A percentile compares a stretch with the other conserved stretches of the same genome.
Evolutionary conservation across 2,113 vertebrate species (phyloP).

Genomic region (Pseudopipra pipra): DNA sequence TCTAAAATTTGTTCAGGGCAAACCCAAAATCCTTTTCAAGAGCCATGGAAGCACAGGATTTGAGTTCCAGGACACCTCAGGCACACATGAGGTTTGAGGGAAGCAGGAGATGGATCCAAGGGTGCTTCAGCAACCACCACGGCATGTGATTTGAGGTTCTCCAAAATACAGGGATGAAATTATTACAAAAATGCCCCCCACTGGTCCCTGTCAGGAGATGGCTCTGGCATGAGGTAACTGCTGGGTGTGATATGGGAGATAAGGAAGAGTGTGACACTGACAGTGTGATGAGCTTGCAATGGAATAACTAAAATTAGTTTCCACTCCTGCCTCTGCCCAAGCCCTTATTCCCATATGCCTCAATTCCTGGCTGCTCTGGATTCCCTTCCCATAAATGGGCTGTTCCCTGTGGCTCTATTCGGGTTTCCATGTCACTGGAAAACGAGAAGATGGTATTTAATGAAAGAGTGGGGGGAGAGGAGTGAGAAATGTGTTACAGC

Average conservation of each 20-base stretch:
- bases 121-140: background rate
- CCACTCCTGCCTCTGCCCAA: slow-evolving; percentile 42
- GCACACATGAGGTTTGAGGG: background rate
- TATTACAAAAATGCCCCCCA: slow-evolving; percentile 24
- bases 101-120: background rate
- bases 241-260: slow-evolving; percentile 50
- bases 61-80: background rate
- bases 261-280: slow-evolving; percentile 61
- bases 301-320: slow-evolving; percentile 69
- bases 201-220: slow-evolving; percentile 13
- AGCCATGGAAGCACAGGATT: background rate
- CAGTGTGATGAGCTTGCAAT: slow-evolving; percentile 60
- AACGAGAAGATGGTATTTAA: background rate
- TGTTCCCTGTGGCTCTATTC: background rate
- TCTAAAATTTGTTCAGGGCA: background rate
- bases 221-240: slow-evolving; percentile 49
- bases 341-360: background rate
- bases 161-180: slow-evolving; percentile 24
- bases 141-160: background rate
- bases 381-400: slow-evolving; percentile 62
- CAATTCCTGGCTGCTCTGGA: background rate
- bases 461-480: background rate
- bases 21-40: background rate
- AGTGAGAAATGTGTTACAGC: fast-evolving
- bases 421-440: background rate